Evolutionary conservation across 2,888 invertebrate species (phyloP).

Genomic region (Polietes domitor): DNA sequence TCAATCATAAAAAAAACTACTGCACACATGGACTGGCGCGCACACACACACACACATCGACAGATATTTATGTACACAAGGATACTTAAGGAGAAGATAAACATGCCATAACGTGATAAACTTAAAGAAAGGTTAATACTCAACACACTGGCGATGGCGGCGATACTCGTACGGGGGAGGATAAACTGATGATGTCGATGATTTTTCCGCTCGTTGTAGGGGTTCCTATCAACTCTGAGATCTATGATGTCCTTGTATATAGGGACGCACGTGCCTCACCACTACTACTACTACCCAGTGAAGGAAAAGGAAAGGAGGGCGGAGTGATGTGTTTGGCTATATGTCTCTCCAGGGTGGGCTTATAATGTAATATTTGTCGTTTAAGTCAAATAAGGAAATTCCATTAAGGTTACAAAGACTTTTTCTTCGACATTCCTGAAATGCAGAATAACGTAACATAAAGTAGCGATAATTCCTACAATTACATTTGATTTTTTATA

Average conservation of each 20-base stretch:
- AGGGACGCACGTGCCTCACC: slow-evolving; percentile 8
- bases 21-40: background rate
- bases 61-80: background rate
- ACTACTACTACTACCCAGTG: background rate
- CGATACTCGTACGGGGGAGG: background rate
- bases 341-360: too few species aligned
- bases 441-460: too few species aligned
- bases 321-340: too few species aligned
- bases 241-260: slow-evolving; percentile 41
- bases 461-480: too few species aligned
- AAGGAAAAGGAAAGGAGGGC: background rate
- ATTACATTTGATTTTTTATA: too few species aligned
- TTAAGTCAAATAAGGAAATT: too few species aligned
- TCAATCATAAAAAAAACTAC: slow-evolving; percentile 29
- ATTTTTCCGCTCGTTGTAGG: slow-evolving; percentile 9
- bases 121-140: slow-evolving; percentile 30
- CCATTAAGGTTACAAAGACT: too few species aligned
- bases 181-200: slow-evolving; percentile 38
- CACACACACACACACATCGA: background rate
- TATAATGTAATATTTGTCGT: too few species aligned
- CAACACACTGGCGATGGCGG: background rate
- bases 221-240: slow-evolving; percentile 2
- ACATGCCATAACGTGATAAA: slow-evolving; percentile 35
- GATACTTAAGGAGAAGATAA: slow-evolving; percentile 33
- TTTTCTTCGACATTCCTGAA: too few species aligned